A percentile compares a stretch with the other conserved stretches of the same genome.
Conservation (phyloP, 2,888 invertebrate genomes). For the Pogonocherus hispidulus region DNA sequence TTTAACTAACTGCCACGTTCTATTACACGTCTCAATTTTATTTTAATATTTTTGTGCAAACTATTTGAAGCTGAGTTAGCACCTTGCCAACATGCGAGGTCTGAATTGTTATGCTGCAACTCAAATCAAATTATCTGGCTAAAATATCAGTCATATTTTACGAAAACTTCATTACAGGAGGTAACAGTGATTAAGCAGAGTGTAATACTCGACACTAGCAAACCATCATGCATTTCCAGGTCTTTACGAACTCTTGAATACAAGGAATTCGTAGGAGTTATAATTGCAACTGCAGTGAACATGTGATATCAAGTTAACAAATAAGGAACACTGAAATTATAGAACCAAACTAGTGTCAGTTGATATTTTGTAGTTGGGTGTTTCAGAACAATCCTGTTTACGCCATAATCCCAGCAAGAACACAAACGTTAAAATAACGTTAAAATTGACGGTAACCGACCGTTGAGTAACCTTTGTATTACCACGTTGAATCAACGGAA, state of each 20-base stretch:
- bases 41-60: too few relatives aligned
- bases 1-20: too few relatives aligned
- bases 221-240: neutral
- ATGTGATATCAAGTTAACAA: slow-evolving; percentile 1
- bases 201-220: neutral
- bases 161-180: neutral
- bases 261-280: slow-evolving; percentile 6
- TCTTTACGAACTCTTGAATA: neutral
- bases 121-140: neutral
- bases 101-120: too few relatives aligned
- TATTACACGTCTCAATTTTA: too few relatives aligned
- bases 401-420: too few relatives aligned
- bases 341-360: slow-evolving; percentile 17
- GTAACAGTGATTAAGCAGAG: neutral
- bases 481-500: too few relatives aligned
- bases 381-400: neutral
- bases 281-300: slow-evolving; percentile 10
- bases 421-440: too few relatives aligned
- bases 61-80: too few relatives aligned
- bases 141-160: neutral
- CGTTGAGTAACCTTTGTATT: too few relatives aligned
- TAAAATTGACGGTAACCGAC: too few relatives aligned
- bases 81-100: too few relatives aligned
- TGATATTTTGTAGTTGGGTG: neutral
- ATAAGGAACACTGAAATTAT: slow-evolving; percentile 3